Percentiles rank a stretch among this genome's conserved stretches.
These are phyloP conservation scores for Peucedramus taeniatus DNA, from an alignment of 2,113 vertebrate species.

Conservation along the genomic window DNA sequence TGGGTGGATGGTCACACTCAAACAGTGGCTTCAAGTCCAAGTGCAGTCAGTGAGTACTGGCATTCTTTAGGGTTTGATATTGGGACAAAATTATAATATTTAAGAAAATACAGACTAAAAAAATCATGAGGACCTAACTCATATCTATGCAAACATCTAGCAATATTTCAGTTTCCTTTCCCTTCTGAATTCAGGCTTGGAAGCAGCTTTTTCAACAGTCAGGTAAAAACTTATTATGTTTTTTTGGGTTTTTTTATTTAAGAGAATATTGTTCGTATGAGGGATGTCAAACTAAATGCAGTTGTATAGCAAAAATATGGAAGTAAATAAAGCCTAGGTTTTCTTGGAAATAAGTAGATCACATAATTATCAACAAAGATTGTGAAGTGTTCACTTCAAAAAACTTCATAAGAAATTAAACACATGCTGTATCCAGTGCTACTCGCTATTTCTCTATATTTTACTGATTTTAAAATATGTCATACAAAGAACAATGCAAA, in stretches of 20 bases:
- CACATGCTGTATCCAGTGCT: not conserved
- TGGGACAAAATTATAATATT: not conserved
- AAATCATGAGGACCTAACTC: not conserved
- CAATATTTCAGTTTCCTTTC: not conserved
- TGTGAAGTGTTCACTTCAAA: not conserved
- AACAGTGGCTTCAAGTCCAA: not conserved
- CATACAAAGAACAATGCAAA: not conserved
- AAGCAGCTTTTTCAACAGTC: not conserved
- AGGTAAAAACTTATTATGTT: not conserved
- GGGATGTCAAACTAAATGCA: not conserved
- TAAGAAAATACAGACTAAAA: not conserved
- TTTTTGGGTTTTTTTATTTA: not conserved
- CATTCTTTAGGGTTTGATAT: not conserved
- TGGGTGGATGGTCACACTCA: not conserved
- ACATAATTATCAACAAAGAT: not conserved
- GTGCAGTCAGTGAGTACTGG: not conserved
- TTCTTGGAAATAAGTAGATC: not conserved
- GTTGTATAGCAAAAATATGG: not conserved
- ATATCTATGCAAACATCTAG: not conserved
- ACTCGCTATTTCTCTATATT: not conserved
- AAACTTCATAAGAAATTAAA: not conserved
- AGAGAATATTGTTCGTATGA: not conserved
- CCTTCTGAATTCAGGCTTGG: not conserved
- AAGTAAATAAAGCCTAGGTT: not conserved
- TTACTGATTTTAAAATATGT: not conserved